These are phyloP conservation scores for Micrastur ruficollis DNA, from an alignment of 2,797 vertebrate genomes.

Conservation along the genomic window DNA sequence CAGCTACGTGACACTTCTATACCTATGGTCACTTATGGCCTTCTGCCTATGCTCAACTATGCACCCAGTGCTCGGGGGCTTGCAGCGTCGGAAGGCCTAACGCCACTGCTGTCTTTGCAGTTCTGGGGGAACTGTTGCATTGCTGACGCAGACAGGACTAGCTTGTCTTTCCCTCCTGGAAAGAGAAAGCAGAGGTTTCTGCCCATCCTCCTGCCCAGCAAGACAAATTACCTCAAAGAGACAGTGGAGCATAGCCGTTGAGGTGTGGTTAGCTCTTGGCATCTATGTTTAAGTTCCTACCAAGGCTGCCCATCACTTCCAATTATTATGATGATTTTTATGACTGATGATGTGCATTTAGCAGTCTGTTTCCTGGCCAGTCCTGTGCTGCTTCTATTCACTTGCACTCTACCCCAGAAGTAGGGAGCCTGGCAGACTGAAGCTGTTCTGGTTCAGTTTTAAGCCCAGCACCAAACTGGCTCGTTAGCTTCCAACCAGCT, in stretches of 20 bases:
- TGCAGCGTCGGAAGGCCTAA: neutral
- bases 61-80: neutral
- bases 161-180: neutral
- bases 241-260: neutral
- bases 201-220: neutral
- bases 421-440: neutral
- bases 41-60: rapidly evolving
- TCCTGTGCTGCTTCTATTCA: neutral
- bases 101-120: rapidly evolving
- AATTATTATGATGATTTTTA: neutral
- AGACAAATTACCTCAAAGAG: neutral
- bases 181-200: neutral
- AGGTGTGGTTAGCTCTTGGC: neutral
- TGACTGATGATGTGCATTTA: neutral
- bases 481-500: neutral
- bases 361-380: neutral
- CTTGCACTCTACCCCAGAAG: neutral
- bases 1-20: neutral
- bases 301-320: neutral
- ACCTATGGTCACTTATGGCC: neutral
- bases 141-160: neutral
- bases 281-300: neutral
- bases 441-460: neutral
- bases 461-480: neutral
- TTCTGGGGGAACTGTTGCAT: neutral